These are phyloP conservation scores for Capromys pilorides DNA, from an alignment of 2,797 vertebrate species.

Conservation along the genomic window DNA sequence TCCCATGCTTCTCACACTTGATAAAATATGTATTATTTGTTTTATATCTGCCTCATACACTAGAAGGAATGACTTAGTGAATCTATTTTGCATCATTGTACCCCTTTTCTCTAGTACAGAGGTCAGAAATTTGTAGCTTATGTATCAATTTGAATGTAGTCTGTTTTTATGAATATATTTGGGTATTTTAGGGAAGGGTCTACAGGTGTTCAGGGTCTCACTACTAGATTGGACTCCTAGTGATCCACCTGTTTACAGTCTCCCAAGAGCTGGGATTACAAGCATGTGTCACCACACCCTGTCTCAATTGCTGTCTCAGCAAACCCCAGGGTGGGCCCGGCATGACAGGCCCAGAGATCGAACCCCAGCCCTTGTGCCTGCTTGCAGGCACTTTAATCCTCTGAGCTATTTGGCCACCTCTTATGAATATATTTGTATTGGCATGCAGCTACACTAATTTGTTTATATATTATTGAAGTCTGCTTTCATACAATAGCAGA, in stretches of 20 bases:
- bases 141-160: neutral
- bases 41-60: neutral
- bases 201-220: too few species aligned
- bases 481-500: neutral
- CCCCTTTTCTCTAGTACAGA: neutral
- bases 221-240: too few species aligned
- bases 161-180: neutral
- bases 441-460: neutral
- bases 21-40: constrained; percentile 17
- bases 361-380: too few species aligned
- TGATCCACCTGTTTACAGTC: too few species aligned
- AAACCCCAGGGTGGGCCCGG: too few species aligned
- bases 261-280: too few species aligned
- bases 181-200: too few species aligned
- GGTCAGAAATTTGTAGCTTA: neutral
- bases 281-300: too few species aligned
- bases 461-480: neutral
- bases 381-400: too few species aligned
- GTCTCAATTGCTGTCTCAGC: too few species aligned
- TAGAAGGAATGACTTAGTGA: neutral
- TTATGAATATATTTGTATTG: neutral
- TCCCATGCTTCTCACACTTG: neutral
- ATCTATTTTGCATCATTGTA: constrained; percentile 18
- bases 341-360: too few species aligned
- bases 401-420: too few species aligned